Percentiles rank a stretch among this genome's conserved stretches.
Conservation (phyloP, 2,113 vertebrate species). For the Cariama cristata region DNA sequence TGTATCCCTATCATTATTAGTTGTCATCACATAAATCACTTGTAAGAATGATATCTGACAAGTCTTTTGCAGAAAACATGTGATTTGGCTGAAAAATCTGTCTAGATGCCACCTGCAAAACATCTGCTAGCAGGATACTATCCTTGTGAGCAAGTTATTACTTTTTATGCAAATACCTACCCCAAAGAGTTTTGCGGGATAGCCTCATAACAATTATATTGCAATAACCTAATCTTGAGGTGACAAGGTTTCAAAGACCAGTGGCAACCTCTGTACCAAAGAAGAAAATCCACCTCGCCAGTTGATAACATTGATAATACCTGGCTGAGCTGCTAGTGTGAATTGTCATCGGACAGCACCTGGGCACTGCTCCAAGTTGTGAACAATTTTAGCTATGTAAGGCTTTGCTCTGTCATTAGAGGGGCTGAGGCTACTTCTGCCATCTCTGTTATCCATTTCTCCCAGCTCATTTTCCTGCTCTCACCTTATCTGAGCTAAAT, state of each 20-base stretch:
- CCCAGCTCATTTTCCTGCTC: background rate
- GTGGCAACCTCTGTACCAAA: background rate
- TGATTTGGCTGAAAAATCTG: background rate
- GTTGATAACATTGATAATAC: background rate
- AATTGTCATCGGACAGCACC: background rate
- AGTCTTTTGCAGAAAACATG: background rate
- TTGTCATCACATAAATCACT: background rate
- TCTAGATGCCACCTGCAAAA: background rate
- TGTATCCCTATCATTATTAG: background rate
- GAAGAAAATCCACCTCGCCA: background rate
- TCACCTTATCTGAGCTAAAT: background rate
- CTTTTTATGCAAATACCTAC: background rate
- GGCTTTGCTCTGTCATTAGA: background rate
- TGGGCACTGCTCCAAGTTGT: background rate
- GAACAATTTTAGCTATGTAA: background rate
- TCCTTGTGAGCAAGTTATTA: background rate
- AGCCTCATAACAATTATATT: background rate
- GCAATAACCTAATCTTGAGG: background rate
- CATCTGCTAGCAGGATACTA: background rate
- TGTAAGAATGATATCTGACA: background rate
- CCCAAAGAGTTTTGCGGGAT: background rate
- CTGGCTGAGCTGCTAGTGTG: background rate
- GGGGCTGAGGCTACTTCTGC: background rate
- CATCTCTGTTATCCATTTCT: background rate
- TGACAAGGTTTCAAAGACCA: background rate